A percentile compares a stretch with the other conserved stretches of the same genome.
Conservation (phyloP, 2,113 vertebrate species). For the Passer domesticus region DNA sequence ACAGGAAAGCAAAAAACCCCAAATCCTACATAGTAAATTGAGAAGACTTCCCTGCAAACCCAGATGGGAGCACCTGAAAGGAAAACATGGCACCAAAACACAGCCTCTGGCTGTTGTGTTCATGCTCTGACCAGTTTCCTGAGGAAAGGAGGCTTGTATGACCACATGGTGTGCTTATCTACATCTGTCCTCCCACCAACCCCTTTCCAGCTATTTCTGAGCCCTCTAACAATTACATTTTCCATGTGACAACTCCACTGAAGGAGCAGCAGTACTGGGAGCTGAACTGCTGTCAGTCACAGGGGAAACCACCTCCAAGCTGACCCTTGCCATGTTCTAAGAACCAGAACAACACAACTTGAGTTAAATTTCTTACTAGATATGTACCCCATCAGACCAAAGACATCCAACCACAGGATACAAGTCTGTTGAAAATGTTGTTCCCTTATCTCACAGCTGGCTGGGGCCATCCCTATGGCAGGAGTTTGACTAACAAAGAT, state of each 20-base stretch:
- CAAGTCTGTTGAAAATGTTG: neutral
- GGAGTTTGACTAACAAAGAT: neutral
- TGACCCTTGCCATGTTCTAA: neutral
- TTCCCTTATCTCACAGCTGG: neutral
- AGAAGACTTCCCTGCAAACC: neutral
- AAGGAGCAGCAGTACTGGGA: neutral
- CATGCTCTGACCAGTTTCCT: neutral
- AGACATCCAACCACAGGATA: neutral
- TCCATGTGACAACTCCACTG: neutral
- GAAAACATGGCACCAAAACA: neutral
- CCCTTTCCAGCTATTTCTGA: neutral
- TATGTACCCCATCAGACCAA: neutral
- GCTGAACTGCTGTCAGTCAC: neutral
- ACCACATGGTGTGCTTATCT: neutral
- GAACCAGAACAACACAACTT: neutral
- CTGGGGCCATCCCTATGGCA: neutral
- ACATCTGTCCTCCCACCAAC: fast-evolving
- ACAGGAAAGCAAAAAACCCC: neutral
- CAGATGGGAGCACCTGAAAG: fast-evolving
- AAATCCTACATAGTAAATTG: neutral
- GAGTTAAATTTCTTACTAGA: neutral
- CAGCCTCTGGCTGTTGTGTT: neutral
- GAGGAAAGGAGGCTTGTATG: neutral
- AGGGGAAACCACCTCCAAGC: neutral
- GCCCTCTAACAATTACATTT: neutral